Percentiles rank a stretch among this genome's conserved stretches.
These are phyloP conservation scores for Sylvilagus bachmani DNA, from an alignment of 2,113 vertebrate genomes.

Conservation along the genomic window DNA sequence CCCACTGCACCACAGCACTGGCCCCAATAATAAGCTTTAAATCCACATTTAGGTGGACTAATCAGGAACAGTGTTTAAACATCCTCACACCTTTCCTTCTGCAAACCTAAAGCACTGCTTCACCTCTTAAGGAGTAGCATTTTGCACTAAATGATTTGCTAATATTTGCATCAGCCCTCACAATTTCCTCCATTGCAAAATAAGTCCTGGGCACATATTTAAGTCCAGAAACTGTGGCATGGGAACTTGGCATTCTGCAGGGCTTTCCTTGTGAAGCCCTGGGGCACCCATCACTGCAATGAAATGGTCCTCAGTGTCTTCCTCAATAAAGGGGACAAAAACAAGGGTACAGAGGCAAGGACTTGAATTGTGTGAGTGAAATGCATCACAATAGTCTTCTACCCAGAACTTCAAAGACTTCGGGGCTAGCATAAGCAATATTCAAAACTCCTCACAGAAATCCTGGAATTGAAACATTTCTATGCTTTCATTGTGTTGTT, in stretches of 20 bases:
- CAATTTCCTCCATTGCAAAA: slow-evolving; percentile 20
- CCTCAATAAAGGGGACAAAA: neutral
- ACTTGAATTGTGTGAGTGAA: neutral
- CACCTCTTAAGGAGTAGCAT: neutral
- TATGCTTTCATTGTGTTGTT: neutral
- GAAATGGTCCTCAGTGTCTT: neutral
- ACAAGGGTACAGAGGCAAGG: neutral
- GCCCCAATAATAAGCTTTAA: neutral
- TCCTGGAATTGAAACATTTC: neutral
- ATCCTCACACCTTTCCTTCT: neutral
- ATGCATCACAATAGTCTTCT: neutral
- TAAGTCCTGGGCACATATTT: neutral
- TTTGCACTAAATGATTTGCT: neutral
- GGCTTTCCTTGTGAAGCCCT: neutral
- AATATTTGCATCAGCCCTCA: neutral
- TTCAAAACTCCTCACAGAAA: neutral
- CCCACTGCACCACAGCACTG: too few species aligned
- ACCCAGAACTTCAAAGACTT: neutral
- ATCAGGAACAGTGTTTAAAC: too few species aligned
- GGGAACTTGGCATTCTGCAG: neutral
- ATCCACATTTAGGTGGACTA: neutral
- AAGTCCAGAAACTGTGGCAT: neutral
- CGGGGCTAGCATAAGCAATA: neutral
- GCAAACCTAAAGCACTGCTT: neutral
- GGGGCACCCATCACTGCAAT: neutral